Evolutionary conservation across 2,113 vertebrate genomes (phyloP), one percentile per base, ranked within the genome.

Genomic region (Terrapene triunguis): DNA sequence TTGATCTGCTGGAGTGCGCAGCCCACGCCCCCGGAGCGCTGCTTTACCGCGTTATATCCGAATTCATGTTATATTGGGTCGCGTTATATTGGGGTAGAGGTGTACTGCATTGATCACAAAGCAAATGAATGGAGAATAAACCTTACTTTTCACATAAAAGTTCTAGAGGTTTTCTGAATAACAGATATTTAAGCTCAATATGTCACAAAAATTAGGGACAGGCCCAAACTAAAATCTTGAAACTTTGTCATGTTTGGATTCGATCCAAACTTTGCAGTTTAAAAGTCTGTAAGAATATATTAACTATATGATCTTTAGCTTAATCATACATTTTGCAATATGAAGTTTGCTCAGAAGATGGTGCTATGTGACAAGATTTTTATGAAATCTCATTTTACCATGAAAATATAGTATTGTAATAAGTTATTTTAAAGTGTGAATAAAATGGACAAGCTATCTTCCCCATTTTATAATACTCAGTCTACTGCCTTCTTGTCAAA

Each of bases 311-410:
- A 19, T 19, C 35, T n/a, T 32, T 54, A 2, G 6, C 5, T 76
- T 17, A 47, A 19, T 79, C 10, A 47, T 1, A 8, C 4, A 0
- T 32, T 87, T 54, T 94, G 97, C 96, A 96, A 47, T 97, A 54
- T 88, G 88, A 72, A 11, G 8, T 90, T 90, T 95, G 87, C 90
- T 90, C 98, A 97, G 89, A 24, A 98, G 98, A 96, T 98, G 98
- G 98, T 89, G 96, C 17, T 97, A 2, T 93, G 16, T 0, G 94
- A 96, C 92, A 84, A 94, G 1, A 84, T 97, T 94, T 94, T 42
- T 92, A 72, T n/a, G n/a, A 59, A 27, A 14, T 32, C 3, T 47
- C 5, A 50, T 79, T 38, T 8, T 4, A 1, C 42, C 4, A 1
- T 32, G 8, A 3, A 16, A 53, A 0, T 11, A 13, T 0, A 1